A percentile compares a stretch with the other conserved stretches of the same genome.
These are phyloP conservation scores for Malurus melanocephalus DNA, from an alignment of 2,113 vertebrate species.

Conservation along the genomic window DNA sequence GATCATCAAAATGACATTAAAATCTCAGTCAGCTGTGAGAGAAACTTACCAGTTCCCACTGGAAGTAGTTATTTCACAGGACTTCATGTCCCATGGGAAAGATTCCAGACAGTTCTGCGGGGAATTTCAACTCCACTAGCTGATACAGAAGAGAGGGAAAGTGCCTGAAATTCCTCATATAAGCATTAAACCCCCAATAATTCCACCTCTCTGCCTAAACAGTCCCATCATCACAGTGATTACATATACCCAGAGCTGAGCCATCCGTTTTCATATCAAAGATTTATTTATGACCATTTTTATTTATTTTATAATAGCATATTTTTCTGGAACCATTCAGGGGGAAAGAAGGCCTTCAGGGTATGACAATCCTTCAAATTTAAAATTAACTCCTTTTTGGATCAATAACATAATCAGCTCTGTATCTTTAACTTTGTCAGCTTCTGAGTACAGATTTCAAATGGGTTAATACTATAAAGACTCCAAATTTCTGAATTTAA, in stretches of 20 bases:
- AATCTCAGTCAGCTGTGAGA: not conserved
- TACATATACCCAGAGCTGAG: not conserved
- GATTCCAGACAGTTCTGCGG: not conserved
- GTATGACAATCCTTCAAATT: not conserved
- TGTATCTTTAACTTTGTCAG: not conserved
- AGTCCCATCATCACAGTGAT: not conserved
- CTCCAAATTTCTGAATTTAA: not conserved
- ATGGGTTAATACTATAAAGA: not conserved
- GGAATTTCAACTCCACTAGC: not conserved
- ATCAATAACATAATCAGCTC: not conserved
- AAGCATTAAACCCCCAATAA: not conserved
- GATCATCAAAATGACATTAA: not conserved
- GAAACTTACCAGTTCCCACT: not conserved
- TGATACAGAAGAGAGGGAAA: not conserved
- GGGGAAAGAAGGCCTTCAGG: not conserved
- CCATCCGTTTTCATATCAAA: not conserved
- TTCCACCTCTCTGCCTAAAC: not conserved
- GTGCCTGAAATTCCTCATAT: not conserved
- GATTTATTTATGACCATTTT: not conserved
- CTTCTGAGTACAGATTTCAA: not conserved
- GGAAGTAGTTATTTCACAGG: not conserved
- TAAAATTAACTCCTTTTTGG: not conserved
- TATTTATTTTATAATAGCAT: not conserved
- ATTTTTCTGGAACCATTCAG: not conserved
- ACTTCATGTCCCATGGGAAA: not conserved